phyloP scores from a whole-genome alignment of 2,888 invertebrate genomes.

The Ommatoiulus sabulosus region DNA sequence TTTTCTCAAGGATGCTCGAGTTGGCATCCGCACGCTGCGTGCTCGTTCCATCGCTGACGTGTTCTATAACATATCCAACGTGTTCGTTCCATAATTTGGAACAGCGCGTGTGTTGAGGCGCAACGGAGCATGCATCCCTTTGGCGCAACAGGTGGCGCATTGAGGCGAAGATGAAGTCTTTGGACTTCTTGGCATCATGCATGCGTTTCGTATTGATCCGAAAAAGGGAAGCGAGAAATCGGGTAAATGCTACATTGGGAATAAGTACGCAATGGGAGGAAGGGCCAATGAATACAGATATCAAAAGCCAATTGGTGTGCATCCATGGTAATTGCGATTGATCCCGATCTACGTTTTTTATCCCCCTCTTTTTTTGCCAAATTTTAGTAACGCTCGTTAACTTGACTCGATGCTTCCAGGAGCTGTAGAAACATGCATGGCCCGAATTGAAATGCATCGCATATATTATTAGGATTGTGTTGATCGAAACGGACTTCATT shows the following conservation, averaged over 20 bases:
- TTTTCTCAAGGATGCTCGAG: too few relatives aligned
- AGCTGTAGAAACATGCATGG: too few relatives aligned
- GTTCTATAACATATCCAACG: too few relatives aligned
- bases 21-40: too few relatives aligned
- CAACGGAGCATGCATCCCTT: neutral
- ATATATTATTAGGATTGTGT: too few relatives aligned
- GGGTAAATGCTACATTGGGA: neutral
- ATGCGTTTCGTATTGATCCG: neutral
- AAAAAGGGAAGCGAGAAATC: neutral
- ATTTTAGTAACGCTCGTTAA: too few relatives aligned
- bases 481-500: too few relatives aligned
- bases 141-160: neutral
- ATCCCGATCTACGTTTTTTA: neutral
- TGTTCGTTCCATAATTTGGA: neutral
- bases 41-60: too few relatives aligned
- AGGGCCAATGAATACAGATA: neutral
- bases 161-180: neutral
- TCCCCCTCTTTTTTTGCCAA: too few relatives aligned
- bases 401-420: too few relatives aligned
- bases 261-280: neutral
- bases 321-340: neutral
- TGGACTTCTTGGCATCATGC: neutral
- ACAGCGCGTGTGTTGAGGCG: neutral
- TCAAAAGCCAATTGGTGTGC: neutral
- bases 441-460: too few relatives aligned